phyloP scores from a whole-genome alignment of 2,888 invertebrate species.

The Trissolcus brochymenae region DNA sequence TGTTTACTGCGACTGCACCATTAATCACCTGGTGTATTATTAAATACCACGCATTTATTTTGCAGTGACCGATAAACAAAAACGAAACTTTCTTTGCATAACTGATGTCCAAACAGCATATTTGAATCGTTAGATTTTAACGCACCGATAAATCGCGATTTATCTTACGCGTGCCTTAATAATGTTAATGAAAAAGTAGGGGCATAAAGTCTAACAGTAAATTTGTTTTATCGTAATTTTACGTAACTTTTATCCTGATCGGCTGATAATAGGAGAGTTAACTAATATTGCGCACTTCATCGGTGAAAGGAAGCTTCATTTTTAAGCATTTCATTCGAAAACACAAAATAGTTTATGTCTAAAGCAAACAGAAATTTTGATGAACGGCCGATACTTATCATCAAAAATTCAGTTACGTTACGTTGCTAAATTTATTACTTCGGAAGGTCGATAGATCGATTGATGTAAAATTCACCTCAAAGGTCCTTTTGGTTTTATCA shows the following conservation, averaged over 20 bases:
- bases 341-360: no score
- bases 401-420: no score
- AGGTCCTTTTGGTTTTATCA: no score
- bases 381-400: no score
- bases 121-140: neutral
- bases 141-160: slow-evolving; percentile 11
- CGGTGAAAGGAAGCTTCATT: neutral
- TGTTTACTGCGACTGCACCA: slow-evolving; percentile 13
- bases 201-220: slow-evolving; percentile 21
- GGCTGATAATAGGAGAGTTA: slow-evolving; percentile 10
- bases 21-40: slow-evolving; percentile 11
- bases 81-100: slow-evolving; percentile 2
- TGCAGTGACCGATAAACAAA: neutral
- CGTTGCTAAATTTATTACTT: no score
- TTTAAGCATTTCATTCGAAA: neutral
- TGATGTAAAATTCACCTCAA: no score
- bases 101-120: neutral
- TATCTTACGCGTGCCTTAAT: slow-evolving; percentile 5
- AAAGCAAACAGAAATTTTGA: no score
- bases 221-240: slow-evolving; percentile 19
- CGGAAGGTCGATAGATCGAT: no score
- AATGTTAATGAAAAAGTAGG: slow-evolving; percentile 12
- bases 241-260: slow-evolving; percentile 17
- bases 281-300: slow-evolving; percentile 2
- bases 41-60: slow-evolving; percentile 15